A percentile compares a stretch with the other conserved stretches of the same genome.
Evolutionary conservation across 2,888 invertebrate genomes (phyloP).

Genomic region (Andrena chrysosceles): DNA sequence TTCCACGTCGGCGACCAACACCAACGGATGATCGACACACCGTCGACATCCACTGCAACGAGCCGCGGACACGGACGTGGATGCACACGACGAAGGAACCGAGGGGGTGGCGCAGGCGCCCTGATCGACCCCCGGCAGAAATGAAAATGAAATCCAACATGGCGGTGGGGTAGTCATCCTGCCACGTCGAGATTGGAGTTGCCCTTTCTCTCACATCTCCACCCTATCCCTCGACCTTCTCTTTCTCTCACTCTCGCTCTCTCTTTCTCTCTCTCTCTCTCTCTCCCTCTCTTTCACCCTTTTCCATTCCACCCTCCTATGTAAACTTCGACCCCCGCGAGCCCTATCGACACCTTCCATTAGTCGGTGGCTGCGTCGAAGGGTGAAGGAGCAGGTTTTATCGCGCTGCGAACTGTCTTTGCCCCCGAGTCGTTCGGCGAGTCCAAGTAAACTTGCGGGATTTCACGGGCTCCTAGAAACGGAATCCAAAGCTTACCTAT

Average conservation of each 20-base stretch:
- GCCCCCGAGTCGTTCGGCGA: constrained; percentile 51
- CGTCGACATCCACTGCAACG: constrained; percentile 31
- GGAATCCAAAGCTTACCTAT: constrained; percentile 59
- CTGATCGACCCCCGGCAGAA: constrained; percentile 54
- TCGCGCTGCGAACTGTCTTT: constrained; percentile 68
- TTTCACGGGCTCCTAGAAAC: constrained; percentile 59
- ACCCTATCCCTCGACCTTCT: constrained; percentile 22
- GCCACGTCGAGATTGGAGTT: constrained; percentile 67
- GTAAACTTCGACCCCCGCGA: constrained; percentile 71
- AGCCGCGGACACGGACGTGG: constrained; percentile 16
- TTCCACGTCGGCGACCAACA: constrained; percentile 44
- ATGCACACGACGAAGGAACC: constrained; percentile 17
- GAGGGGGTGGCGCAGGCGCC: constrained; percentile 30
- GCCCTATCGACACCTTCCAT: constrained; percentile 74
- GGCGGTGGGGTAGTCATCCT: constrained; percentile 61
- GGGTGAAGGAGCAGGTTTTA: constrained; percentile 69
- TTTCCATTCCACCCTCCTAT: constrained; percentile 56
- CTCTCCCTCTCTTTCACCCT: constrained; percentile 6
- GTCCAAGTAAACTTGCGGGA: constrained; percentile 64
- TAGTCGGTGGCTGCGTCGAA: constrained; percentile 67
- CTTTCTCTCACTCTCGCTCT: constrained; percentile 36
- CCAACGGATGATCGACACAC: constrained; percentile 36
- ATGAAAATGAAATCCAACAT: constrained; percentile 72
- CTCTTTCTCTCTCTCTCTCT: constrained; percentile 29
- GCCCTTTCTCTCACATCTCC: constrained; percentile 50